Evolutionary conservation across 1,140 invertebrate species (phyloP).

Genomic region (Ceratina japonica): DNA sequence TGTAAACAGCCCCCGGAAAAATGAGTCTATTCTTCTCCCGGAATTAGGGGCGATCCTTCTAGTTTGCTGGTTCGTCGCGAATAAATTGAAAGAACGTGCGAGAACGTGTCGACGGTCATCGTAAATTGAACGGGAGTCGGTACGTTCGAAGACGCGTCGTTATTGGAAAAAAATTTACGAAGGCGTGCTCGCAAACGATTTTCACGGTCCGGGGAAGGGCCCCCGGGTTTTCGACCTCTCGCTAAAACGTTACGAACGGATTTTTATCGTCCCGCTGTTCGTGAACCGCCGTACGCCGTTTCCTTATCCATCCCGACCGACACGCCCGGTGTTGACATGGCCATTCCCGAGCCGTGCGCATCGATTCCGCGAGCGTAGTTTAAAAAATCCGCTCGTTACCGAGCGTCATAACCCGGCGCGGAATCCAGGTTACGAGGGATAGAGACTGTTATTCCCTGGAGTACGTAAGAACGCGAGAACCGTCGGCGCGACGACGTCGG

Average conservation of each 20-base stretch:
- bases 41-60: too few relatives aligned
- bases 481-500: background rate
- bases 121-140: too few relatives aligned
- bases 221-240: background rate
- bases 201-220: background rate
- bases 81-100: too few relatives aligned
- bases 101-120: too few relatives aligned
- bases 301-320: background rate
- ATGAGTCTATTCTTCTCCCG: too few relatives aligned
- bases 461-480: background rate
- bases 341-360: background rate
- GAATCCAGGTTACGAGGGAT: slow-evolving; percentile 18
- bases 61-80: too few relatives aligned
- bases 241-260: background rate
- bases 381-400: background rate
- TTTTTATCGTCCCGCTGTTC: background rate
- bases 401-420: background rate
- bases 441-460: background rate
- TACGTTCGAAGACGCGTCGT: too few relatives aligned
- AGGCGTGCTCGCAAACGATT: background rate
- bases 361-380: background rate
- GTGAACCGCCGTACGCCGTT: too few relatives aligned
- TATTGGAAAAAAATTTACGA: background rate
- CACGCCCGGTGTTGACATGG: background rate
- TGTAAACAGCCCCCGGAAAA: background rate